These are phyloP conservation scores for Pardalotus punctatus DNA, from an alignment of 2,113 vertebrate genomes.

Conservation along the genomic window DNA sequence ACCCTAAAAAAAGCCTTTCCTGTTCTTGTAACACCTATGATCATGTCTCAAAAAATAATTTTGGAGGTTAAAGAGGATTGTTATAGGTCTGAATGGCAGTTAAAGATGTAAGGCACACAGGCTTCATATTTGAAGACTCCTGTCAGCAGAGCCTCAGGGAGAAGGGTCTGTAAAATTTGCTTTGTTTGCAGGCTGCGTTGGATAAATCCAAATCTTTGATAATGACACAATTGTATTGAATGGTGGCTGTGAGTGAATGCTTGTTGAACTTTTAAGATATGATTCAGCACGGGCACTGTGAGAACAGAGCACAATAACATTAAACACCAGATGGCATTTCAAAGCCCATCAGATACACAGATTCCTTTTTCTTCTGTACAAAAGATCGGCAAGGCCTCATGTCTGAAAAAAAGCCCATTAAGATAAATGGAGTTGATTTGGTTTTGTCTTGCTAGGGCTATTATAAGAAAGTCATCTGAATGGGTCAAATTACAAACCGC, in stretches of 20 bases:
- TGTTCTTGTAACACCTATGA: neutral
- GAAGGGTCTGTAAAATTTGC: slow-evolving; percentile 28
- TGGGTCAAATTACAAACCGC: slow-evolving; percentile 71
- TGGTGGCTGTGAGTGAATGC: slow-evolving; percentile 61
- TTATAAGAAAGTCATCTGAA: slow-evolving; percentile 71
- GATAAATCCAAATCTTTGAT: slow-evolving; percentile 70
- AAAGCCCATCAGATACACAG: slow-evolving; percentile 75
- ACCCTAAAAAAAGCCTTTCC: neutral
- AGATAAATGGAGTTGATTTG: slow-evolving; percentile 77
- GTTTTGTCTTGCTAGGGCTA: slow-evolving; percentile 71
- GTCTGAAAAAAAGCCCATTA: slow-evolving; percentile 64
- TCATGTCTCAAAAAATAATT: slow-evolving; percentile 22
- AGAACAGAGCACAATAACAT: slow-evolving; percentile 70
- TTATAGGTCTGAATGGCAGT: neutral
- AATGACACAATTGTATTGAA: slow-evolving; percentile 63
- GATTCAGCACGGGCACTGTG: slow-evolving; percentile 61
- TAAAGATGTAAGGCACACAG: slow-evolving; percentile 35
- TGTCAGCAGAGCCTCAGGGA: neutral
- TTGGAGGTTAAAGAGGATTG: slow-evolving; percentile 36
- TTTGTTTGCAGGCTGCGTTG: slow-evolving; percentile 68
- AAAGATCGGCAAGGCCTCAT: slow-evolving; percentile 67
- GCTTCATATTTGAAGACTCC: neutral
- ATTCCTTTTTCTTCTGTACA: slow-evolving; percentile 70
- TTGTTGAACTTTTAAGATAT: slow-evolving; percentile 76
- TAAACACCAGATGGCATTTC: slow-evolving; percentile 78